These are phyloP conservation scores for Dynastes grantii DNA, from an alignment of 2,888 invertebrate species.

Conservation along the genomic window DNA sequence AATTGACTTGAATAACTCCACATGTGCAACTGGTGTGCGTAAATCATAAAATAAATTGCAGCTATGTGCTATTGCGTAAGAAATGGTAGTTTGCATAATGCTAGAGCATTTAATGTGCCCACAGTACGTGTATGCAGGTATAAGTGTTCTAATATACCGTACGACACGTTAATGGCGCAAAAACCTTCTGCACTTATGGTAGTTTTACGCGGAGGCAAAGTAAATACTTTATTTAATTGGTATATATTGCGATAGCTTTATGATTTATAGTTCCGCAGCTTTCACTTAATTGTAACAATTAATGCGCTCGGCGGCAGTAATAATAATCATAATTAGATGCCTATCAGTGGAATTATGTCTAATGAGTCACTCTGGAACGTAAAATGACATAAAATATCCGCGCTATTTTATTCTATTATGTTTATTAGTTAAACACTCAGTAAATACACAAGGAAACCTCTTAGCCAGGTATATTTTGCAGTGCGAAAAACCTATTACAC, in stretches of 20 bases:
- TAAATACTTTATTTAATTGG: constrained; percentile 22
- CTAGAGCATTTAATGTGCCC: constrained; percentile 1
- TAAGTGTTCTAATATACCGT: not conserved
- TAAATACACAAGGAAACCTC: not conserved
- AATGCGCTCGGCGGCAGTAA: constrained; percentile 14
- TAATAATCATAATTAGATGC: constrained; percentile 33
- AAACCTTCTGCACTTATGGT: not conserved
- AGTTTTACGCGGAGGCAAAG: constrained; percentile 2
- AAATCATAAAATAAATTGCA: constrained; percentile 37
- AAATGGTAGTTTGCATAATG: constrained; percentile 40
- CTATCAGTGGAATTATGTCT: not conserved
- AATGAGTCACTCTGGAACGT: constrained; percentile 13
- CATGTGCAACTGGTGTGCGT: constrained; percentile 1
- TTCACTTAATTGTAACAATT: constrained; percentile 37
- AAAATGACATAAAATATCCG: not conserved
- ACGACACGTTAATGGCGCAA: constrained; percentile 8
- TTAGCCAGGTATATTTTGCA: not conserved
- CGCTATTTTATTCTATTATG: not conserved
- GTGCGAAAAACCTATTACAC: too few relatives aligned
- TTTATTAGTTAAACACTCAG: not conserved
- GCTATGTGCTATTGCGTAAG: constrained; percentile 26
- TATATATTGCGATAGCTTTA: constrained; percentile 17
- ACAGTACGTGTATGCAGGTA: constrained; percentile 4
- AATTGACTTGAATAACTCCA: not conserved
- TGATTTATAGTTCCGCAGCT: constrained; percentile 37